These are phyloP conservation scores for Oryzias sinensis DNA, from an alignment of 2,797 vertebrate genomes.

Conservation along the genomic window DNA sequence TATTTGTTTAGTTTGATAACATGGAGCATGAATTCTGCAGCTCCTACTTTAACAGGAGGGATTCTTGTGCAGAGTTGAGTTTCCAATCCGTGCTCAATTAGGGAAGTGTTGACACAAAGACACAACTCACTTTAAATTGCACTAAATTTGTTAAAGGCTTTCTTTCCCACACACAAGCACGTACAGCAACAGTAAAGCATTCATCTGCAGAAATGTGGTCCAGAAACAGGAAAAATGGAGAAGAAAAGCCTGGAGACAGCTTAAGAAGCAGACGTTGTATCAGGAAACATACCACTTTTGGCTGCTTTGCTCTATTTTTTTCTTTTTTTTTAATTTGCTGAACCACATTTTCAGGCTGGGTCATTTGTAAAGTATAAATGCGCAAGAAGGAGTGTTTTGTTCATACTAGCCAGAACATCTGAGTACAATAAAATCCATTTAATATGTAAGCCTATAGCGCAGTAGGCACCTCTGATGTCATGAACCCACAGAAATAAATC, in stretches of 20 bases:
- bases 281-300: slow-evolving; percentile 46
- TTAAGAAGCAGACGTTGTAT: slow-evolving; percentile 44
- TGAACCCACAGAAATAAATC: slow-evolving; percentile 26
- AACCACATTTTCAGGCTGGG: slow-evolving; percentile 12
- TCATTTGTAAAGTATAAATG: slow-evolving; percentile 46
- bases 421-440: slow-evolving; percentile 45
- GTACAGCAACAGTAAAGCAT: slow-evolving; percentile 8
- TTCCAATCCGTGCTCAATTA: slow-evolving; percentile 16
- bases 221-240: slow-evolving; percentile 16
- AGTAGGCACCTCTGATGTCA: slow-evolving; percentile 44
- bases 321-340: slow-evolving; percentile 16
- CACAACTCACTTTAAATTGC: slow-evolving; percentile 1
- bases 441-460: slow-evolving; percentile 26
- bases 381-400: slow-evolving; percentile 36
- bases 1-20: not conserved
- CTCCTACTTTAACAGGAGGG: not conserved
- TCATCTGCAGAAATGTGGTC: slow-evolving; percentile 37
- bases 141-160: slow-evolving; percentile 4
- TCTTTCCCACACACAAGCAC: slow-evolving; percentile 8
- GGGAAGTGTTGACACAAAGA: slow-evolving; percentile 6
- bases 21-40: not conserved
- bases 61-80: not conserved
- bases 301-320: slow-evolving; percentile 23
- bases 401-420: slow-evolving; percentile 34
- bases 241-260: slow-evolving; percentile 13